phyloP scores from a whole-genome alignment of 2,888 invertebrate species.

The Camptogramma bilineatum region DNA sequence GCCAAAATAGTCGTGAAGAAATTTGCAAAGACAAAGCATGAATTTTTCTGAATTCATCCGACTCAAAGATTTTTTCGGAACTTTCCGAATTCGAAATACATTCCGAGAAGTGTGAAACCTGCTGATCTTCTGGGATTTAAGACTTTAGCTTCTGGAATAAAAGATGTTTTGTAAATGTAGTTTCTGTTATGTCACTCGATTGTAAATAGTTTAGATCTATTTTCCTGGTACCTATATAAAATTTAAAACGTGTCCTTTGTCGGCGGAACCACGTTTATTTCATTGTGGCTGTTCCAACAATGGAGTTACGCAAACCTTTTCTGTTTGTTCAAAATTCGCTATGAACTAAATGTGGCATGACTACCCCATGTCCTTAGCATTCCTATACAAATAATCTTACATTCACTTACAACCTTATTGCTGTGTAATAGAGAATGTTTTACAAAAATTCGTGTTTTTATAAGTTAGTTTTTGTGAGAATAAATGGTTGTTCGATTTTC shows the following conservation, averaged over 20 bases:
- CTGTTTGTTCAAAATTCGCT: slow-evolving; percentile 41
- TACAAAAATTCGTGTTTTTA: background rate
- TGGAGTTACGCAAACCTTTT: slow-evolving; percentile 31
- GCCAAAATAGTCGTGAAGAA: too few species aligned
- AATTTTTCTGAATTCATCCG: too few species aligned
- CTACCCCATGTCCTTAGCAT: slow-evolving; percentile 24
- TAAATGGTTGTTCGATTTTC: slow-evolving; percentile 34
- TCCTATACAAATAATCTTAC: slow-evolving; percentile 17
- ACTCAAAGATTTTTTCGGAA: too few species aligned
- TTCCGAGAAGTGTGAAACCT: too few species aligned
- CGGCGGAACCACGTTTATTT: slow-evolving; percentile 32
- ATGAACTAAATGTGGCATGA: slow-evolving; percentile 38
- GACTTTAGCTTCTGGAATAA: too few species aligned
- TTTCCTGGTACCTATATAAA: background rate
- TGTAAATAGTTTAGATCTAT: background rate
- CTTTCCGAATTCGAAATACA: too few species aligned
- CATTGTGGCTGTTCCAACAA: slow-evolving; percentile 34
- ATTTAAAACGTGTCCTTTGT: slow-evolving; percentile 9
- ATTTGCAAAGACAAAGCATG: too few species aligned
- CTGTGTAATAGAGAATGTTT: slow-evolving; percentile 18
- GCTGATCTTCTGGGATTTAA: too few species aligned
- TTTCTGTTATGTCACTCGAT: too few species aligned
- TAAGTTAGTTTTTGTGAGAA: slow-evolving; percentile 23
- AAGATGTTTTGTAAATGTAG: too few species aligned
- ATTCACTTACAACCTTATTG: slow-evolving; percentile 11